phyloP scores from a whole-genome alignment of 2,797 vertebrate genomes.

The Sylvilagus floridanus region DNA sequence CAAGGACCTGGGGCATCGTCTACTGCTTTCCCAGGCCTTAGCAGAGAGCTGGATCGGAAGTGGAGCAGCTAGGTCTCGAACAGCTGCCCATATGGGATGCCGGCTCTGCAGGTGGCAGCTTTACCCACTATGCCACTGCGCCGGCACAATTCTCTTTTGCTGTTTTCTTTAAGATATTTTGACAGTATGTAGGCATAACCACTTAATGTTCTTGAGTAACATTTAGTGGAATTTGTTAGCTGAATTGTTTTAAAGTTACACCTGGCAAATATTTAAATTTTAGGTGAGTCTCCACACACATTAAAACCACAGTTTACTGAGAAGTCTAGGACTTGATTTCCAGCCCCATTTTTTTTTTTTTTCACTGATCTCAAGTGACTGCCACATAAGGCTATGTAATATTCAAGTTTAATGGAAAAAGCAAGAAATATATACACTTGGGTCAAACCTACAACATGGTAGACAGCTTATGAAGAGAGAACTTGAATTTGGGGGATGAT shows the following conservation, averaged over 20 bases:
- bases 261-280: constrained; percentile 37
- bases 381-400: background rate
- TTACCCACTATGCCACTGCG: no score
- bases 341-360: background rate
- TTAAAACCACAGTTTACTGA: background rate
- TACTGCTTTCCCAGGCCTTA: no score
- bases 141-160: background rate
- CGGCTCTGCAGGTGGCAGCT: no score
- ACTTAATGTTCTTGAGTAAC: constrained; percentile 43
- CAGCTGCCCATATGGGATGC: no score
- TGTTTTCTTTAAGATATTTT: background rate
- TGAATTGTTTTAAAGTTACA: constrained; percentile 47
- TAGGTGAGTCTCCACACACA: background rate
- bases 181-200: background rate
- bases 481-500: background rate
- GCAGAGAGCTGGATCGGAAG: no score
- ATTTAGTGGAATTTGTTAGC: constrained; percentile 44
- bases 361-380: background rate
- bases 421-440: background rate
- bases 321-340: background rate
- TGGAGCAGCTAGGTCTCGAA: no score
- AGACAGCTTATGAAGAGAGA: background rate
- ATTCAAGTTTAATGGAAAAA: background rate
- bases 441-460: background rate
- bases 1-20: no score